A percentile compares a stretch with the other conserved stretches of the same genome.
phyloP scores from a whole-genome alignment of 2,113 vertebrate species.

The Elaphurus davidianus region DNA sequence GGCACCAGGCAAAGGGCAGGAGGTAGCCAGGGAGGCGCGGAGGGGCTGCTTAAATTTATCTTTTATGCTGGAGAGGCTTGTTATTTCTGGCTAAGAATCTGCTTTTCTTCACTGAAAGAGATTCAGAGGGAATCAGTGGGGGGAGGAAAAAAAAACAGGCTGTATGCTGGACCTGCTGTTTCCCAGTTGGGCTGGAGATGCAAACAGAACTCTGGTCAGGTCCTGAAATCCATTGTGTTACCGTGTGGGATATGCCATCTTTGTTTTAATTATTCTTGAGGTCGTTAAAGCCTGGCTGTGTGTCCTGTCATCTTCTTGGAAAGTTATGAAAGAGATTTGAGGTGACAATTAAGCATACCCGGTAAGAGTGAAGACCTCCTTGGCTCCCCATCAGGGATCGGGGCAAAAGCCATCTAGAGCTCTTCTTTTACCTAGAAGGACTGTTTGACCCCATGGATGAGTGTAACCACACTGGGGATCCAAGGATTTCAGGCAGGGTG shows the following conservation, averaged over 20 bases:
- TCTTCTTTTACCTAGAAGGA: neutral
- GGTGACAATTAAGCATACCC: neutral
- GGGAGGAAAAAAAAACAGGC: neutral
- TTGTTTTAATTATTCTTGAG: conserved; percentile 3
- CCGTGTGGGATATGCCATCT: neutral
- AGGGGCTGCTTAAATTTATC: neutral
- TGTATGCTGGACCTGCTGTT: neutral
- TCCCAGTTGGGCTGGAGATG: neutral
- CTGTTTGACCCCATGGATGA: neutral
- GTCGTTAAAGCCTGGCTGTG: neutral
- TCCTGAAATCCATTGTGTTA: neutral
- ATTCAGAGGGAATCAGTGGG: neutral
- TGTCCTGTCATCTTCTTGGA: neutral
- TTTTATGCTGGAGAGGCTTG: conserved; percentile 1
- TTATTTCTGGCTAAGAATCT: conserved; percentile 25
- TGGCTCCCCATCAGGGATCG: neutral
- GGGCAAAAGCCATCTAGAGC: neutral
- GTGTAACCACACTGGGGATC: neutral
- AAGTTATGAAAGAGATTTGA: neutral
- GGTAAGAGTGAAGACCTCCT: neutral
- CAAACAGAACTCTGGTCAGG: neutral
- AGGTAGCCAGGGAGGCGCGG: neutral
- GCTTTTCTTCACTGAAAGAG: neutral
- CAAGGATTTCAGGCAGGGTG: neutral
- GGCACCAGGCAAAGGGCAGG: conserved; percentile 52